Evolutionary conservation across 2,888 invertebrate species (phyloP).

Genomic region (Clivina fossor): DNA sequence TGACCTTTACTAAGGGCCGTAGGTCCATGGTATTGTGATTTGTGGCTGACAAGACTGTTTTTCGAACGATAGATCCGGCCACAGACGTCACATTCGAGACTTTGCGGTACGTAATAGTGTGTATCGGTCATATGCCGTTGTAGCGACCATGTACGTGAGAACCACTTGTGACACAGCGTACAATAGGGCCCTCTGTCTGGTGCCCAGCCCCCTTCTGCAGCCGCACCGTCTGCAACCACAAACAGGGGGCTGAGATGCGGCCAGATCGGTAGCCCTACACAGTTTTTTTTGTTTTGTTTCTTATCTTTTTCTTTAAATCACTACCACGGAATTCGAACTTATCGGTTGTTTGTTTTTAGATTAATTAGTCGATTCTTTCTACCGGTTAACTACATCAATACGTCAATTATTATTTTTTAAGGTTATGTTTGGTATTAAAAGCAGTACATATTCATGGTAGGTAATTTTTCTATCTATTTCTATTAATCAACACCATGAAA

Average conservation of each 20-base stretch:
- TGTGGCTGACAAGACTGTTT: slow-evolving; percentile 56
- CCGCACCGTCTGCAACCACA: slow-evolving; percentile 42
- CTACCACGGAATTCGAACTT: too few species aligned
- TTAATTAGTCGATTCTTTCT: too few species aligned
- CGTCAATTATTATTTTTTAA: too few species aligned
- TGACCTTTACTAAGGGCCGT: slow-evolving; percentile 8
- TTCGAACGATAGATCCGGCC: slow-evolving; percentile 55
- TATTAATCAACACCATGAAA: too few species aligned
- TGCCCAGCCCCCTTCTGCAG: slow-evolving; percentile 39
- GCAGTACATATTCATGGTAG: too few species aligned
- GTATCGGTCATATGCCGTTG: slow-evolving; percentile 57
- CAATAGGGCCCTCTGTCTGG: slow-evolving; percentile 46
- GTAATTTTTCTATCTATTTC: too few species aligned
- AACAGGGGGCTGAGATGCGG: slow-evolving; percentile 27
- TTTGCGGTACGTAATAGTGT: slow-evolving; percentile 55
- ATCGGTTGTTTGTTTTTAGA: too few species aligned
- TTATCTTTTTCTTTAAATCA: too few species aligned
- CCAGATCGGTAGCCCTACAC: slow-evolving; percentile 11
- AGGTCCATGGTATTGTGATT: slow-evolving; percentile 54
- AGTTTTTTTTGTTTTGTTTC: not conserved
- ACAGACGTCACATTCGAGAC: slow-evolving; percentile 54
- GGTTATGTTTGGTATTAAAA: too few species aligned
- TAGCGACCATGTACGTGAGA: slow-evolving; percentile 56
- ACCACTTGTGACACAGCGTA: slow-evolving; percentile 54
- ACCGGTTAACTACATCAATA: too few species aligned